A percentile compares a stretch with the other conserved stretches of the same genome.
These are phyloP conservation scores for Campopleginae sp. DNA, from an alignment of 2,888 invertebrate genomes.

Conservation along the genomic window DNA sequence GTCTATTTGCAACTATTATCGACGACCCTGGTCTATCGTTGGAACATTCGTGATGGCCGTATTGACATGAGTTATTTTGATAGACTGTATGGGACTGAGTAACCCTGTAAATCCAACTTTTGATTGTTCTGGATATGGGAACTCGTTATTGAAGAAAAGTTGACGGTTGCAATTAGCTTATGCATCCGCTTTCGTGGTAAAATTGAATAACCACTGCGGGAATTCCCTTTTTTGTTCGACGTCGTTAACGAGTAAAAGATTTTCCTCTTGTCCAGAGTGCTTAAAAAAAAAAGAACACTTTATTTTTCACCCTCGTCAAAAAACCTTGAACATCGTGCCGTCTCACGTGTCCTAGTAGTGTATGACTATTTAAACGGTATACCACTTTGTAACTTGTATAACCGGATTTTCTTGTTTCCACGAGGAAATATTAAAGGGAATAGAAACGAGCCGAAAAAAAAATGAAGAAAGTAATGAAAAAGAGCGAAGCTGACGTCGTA, in stretches of 20 bases:
- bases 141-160: neutral
- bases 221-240: neutral
- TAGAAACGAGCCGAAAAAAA: neutral
- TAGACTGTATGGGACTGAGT: neutral
- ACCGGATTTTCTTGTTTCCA: conserved; percentile 15
- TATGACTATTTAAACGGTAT: conserved; percentile 25
- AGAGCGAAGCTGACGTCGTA: neutral
- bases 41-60: neutral
- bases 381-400: conserved; percentile 25
- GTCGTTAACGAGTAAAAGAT: conserved; percentile 13
- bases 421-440: conserved; percentile 12
- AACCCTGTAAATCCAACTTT: neutral
- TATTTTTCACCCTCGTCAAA: conserved; percentile 8
- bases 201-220: conserved; percentile 2
- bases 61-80: neutral
- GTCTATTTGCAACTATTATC: conserved; percentile 10
- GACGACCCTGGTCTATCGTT: neutral
- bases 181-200: neutral
- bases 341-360: neutral
- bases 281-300: neutral
- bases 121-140: neutral
- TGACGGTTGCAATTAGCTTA: neutral
- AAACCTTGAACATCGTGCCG: conserved; percentile 4
- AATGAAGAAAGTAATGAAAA: conserved; percentile 15
- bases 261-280: neutral